Conservation (phyloP, 2,888 invertebrate genomes). For the Mesodorylaimus sp. region DNA sequence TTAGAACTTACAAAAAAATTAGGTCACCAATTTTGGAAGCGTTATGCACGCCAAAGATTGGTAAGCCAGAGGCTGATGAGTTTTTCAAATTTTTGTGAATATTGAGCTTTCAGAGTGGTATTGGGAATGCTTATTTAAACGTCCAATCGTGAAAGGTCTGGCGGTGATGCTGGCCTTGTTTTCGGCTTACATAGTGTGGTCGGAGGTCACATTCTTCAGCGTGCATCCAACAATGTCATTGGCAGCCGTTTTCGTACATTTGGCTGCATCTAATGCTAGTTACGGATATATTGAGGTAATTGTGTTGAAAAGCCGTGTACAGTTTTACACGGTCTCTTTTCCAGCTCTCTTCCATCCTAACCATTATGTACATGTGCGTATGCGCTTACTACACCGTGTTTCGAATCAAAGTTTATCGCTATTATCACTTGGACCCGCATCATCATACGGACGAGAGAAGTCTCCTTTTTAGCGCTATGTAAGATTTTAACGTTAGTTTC, state of each 20-base stretch:
- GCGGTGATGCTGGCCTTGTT: constrained; percentile 46
- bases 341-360: constrained; percentile 66
- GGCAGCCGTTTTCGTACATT: constrained; percentile 77
- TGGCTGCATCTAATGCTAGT: constrained; percentile 60
- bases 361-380: constrained; percentile 82
- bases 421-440: constrained; percentile 88
- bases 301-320: constrained; percentile 4
- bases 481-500: constrained; percentile 21
- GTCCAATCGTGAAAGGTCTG: constrained; percentile 53
- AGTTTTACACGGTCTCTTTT: constrained; percentile 20
- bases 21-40: constrained; percentile 30
- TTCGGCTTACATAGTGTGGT: constrained; percentile 89
- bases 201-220: constrained; percentile 92
- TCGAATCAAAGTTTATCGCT: constrained; percentile 79
- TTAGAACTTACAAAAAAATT: constrained; percentile 52
- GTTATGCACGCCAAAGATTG: constrained; percentile 30
- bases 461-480: constrained; percentile 93
- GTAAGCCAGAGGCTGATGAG: constrained; percentile 18
- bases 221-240: constrained; percentile 75
- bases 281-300: constrained; percentile 80
- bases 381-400: constrained; percentile 96
- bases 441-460: constrained; percentile 98
- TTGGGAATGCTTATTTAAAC: constrained; percentile 68
- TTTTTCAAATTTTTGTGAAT: not conserved
- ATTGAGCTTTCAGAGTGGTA: constrained; percentile 59